phyloP scores from a whole-genome alignment of 1,140 invertebrate species.

The Drosophila parabipectinata region DNA sequence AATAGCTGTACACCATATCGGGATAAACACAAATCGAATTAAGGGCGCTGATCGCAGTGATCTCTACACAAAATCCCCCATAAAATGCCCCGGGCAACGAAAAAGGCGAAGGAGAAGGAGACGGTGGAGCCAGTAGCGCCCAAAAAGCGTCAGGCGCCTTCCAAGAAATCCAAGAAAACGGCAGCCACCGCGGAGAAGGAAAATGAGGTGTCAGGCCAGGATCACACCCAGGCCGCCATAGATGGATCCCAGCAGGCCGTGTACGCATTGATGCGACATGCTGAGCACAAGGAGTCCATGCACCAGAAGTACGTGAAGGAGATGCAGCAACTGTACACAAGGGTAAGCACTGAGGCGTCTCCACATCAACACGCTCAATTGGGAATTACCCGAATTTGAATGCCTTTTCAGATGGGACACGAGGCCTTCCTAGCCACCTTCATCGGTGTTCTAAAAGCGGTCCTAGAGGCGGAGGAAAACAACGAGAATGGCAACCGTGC shows the following conservation, averaged over 20 bases:
- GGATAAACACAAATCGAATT: background rate
- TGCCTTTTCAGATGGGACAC: constrained; percentile 83
- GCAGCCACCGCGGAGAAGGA: constrained; percentile 38
- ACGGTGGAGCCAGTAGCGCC: constrained; percentile 1
- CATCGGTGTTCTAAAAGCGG: constrained; percentile 85
- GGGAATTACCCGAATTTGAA: background rate
- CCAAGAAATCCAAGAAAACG: constrained; percentile 24
- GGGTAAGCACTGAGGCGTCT: constrained; percentile 75
- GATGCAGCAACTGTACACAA: constrained; percentile 86
- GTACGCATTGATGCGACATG: constrained; percentile 85
- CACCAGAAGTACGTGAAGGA: constrained; percentile 87
- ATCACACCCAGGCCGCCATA: background rate
- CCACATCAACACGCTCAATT: background rate
- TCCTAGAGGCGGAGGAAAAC: constrained; percentile 86
- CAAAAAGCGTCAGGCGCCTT: constrained; percentile 15
- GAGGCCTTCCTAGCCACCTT: constrained; percentile 85
- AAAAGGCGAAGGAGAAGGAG: constrained; percentile 18
- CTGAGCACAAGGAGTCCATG: constrained; percentile 86
- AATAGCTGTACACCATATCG: constrained; percentile 1
- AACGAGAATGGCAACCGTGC: constrained; percentile 88
- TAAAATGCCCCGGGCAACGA: constrained; percentile 39
- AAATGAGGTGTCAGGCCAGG: constrained; percentile 19
- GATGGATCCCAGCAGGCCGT: constrained; percentile 37
- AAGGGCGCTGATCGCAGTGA: constrained; percentile 7
- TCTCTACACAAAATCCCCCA: background rate